Conservation (phyloP, 1,140 invertebrate species). For the Drosophila jambulina region DNA sequence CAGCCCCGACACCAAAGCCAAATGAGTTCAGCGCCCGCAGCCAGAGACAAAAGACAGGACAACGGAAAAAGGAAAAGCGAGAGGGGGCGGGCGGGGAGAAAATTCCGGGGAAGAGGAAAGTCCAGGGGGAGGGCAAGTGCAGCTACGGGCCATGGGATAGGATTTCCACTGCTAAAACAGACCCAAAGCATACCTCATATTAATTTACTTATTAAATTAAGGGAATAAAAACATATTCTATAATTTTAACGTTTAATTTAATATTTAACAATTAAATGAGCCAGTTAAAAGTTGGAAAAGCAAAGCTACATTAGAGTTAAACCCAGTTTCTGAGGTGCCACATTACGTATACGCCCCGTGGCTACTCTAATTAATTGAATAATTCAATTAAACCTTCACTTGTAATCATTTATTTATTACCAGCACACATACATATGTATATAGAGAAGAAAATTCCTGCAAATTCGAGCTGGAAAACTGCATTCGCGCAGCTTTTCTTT, state of each 20-base stretch:
- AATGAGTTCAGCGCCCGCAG: slow-evolving; percentile 73
- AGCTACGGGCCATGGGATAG: neutral
- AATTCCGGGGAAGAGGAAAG: slow-evolving; percentile 9
- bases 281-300: fast-evolving
- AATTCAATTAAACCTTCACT: neutral
- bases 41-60: slow-evolving; percentile 15
- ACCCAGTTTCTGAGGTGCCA: fast-evolving
- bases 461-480: slow-evolving; percentile 3
- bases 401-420: neutral
- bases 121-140: neutral
- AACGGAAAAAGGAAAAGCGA: slow-evolving; percentile 12
- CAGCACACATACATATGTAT: neutral
- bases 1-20: slow-evolving; percentile 66
- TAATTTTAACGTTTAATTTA: neutral
- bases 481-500: slow-evolving; percentile 37
- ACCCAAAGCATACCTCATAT: neutral
- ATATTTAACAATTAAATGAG: neutral
- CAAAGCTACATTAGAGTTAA: neutral
- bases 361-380: neutral
- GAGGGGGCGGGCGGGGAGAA: neutral
- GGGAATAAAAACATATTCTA: no score
- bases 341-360: slow-evolving; percentile 6
- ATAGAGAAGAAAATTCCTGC: neutral
- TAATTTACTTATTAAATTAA: neutral
- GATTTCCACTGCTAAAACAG: neutral